A percentile compares a stretch with the other conserved stretches of the same genome.
These are phyloP conservation scores for Pachyseris speciosa DNA, from an alignment of 64 coral and sea anemone genomes.

Conservation along the genomic window DNA sequence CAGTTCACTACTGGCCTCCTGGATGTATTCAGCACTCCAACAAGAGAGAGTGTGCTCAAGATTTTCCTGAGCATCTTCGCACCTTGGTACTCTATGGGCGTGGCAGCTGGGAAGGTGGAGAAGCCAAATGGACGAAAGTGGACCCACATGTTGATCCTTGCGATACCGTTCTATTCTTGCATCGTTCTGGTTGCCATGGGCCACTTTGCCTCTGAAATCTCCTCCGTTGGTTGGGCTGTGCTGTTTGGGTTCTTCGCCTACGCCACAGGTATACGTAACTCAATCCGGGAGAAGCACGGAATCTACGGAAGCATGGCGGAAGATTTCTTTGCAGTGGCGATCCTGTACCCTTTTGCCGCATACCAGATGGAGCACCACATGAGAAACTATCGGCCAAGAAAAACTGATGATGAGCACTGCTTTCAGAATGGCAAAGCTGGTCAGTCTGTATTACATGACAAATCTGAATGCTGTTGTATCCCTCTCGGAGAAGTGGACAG, in stretches of 20 bases:
- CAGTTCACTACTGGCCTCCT: conserved; percentile 40
- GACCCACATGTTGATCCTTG: conserved; percentile 56
- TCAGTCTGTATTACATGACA: neutral
- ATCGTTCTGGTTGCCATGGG: conserved; percentile 4
- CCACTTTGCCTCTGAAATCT: neutral
- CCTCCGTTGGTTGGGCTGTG: conserved; percentile 36
- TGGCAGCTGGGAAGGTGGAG: conserved; percentile 30
- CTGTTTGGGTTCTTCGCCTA: conserved; percentile 61
- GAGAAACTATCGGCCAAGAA: neutral
- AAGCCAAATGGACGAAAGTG: neutral
- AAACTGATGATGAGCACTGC: neutral
- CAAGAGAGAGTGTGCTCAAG: neutral
- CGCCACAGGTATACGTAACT: conserved; percentile 12
- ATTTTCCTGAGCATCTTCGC: conserved; percentile 25
- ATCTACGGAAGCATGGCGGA: conserved; percentile 52
- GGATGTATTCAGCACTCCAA: neutral
- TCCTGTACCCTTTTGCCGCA: conserved; percentile 34
- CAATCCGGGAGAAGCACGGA: conserved; percentile 38
- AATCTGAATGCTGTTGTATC: neutral
- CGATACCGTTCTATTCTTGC: conserved; percentile 53
- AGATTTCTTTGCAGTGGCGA: conserved; percentile 29
- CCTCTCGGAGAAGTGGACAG: neutral
- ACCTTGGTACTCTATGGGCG: conserved; percentile 54
- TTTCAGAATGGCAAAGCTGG: neutral
- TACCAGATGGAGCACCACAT: conserved; percentile 44